phyloP scores from a whole-genome alignment of 2,888 invertebrate genomes.

The Cosmia trapezina region DNA sequence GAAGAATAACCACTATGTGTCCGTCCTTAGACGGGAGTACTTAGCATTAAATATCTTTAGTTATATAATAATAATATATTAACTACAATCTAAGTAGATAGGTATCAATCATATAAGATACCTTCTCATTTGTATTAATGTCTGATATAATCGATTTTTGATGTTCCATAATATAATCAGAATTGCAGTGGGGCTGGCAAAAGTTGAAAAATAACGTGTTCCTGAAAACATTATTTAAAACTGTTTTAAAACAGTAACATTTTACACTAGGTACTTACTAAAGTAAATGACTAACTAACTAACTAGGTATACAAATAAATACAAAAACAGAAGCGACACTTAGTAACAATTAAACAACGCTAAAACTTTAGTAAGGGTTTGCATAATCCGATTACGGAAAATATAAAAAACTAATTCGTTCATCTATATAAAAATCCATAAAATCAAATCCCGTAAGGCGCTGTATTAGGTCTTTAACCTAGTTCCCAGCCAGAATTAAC shows the following conservation, averaged over 20 bases:
- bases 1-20: conserved; percentile 41
- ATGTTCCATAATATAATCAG: conserved; percentile 28
- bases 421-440: background rate
- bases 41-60: conserved; percentile 46
- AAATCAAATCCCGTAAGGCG: background rate
- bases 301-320: too few relatives aligned
- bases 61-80: conserved; percentile 25
- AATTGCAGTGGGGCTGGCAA: conserved; percentile 2
- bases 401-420: background rate
- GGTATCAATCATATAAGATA: conserved; percentile 48
- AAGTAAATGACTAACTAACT: too few relatives aligned
- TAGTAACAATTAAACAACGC: too few relatives aligned
- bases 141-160: conserved; percentile 39
- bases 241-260: background rate
- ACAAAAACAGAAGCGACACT: too few relatives aligned
- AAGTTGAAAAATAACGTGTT: conserved; percentile 18
- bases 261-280: too few relatives aligned
- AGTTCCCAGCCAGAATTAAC: background rate
- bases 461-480: too few relatives aligned
- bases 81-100: conserved; percentile 35
- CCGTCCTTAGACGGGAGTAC: conserved; percentile 54
- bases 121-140: conserved; percentile 42
- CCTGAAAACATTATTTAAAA: background rate
- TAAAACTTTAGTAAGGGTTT: background rate
- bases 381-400: background rate